A percentile compares a stretch with the other conserved stretches of the same genome.
phyloP scores from a whole-genome alignment of 2,113 vertebrate species.

The Oenanthe melanoleuca region DNA sequence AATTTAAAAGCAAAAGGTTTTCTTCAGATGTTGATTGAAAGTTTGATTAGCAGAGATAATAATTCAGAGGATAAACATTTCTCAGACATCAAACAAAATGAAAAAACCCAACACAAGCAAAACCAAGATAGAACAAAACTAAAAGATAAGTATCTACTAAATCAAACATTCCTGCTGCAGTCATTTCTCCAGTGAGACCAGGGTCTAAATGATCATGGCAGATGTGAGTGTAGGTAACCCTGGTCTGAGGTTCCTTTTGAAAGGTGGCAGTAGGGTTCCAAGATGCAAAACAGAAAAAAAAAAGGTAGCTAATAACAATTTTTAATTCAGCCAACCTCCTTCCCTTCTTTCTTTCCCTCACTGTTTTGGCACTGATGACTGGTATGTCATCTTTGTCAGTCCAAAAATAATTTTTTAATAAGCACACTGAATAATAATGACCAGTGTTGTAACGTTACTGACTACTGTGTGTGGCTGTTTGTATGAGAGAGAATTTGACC shows the following conservation, averaged over 20 bases:
- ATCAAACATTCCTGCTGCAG: neutral
- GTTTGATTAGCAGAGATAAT: conserved; percentile 13
- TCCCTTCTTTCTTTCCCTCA: neutral
- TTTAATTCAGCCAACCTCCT: neutral
- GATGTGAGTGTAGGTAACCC: neutral
- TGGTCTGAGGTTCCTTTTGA: neutral
- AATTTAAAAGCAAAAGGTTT: neutral
- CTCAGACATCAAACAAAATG: conserved; percentile 12
- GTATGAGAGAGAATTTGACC: conserved; percentile 36
- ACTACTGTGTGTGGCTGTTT: conserved; percentile 28
- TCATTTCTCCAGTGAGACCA: neutral
- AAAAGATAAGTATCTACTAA: conserved; percentile 2
- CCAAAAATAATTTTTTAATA: conserved; percentile 10
- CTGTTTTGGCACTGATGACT: neutral
- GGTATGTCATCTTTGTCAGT: neutral
- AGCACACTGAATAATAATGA: neutral
- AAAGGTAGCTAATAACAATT: neutral
- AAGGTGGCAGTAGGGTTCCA: neutral
- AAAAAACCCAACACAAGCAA: neutral
- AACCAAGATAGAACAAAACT: neutral
- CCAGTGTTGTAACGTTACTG: neutral
- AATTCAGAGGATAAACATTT: conserved; percentile 24
- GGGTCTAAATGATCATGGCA: neutral
- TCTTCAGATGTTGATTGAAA: neutral
- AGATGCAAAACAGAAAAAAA: neutral